Evolutionary conservation across 2,797 vertebrate species (phyloP).

Genomic region (Anabas testudineus): DNA sequence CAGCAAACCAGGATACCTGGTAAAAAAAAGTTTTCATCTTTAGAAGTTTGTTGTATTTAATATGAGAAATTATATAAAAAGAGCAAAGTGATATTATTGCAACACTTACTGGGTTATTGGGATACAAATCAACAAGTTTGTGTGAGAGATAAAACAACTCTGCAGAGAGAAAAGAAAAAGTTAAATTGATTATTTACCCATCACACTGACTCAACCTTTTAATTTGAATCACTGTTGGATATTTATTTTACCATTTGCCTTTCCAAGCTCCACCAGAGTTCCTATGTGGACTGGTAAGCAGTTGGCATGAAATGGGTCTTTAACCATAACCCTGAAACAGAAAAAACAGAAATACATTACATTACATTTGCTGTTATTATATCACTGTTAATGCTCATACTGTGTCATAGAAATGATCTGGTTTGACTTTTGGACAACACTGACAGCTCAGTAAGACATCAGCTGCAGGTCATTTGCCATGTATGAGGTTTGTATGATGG

Average conservation of each 20-base stretch:
- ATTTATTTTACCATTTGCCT: constrained; percentile 92
- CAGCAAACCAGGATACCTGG: constrained; percentile 94
- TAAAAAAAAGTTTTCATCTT: constrained; percentile 18
- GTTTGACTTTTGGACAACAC: background rate
- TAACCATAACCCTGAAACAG: constrained; percentile 94
- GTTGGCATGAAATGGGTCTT: constrained; percentile 98
- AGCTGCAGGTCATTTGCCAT: background rate
- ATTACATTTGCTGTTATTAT: background rate
- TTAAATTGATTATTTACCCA: background rate
- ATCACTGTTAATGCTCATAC: background rate
- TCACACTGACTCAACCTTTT: background rate
- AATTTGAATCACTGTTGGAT: background rate
- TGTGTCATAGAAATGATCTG: background rate
- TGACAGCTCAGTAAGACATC: background rate
- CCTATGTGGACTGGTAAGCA: constrained; percentile 99
- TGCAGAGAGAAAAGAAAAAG: constrained; percentile 60
- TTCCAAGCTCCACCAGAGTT: constrained; percentile 97
- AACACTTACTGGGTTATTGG: constrained; percentile 96
- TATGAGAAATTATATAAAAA: background rate
- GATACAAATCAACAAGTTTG: constrained; percentile 99
- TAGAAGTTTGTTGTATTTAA: background rate
- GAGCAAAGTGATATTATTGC: background rate
- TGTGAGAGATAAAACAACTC: constrained; percentile 99
- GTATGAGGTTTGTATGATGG: background rate
- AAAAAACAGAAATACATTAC: constrained; percentile 41